Percentiles rank a stretch among this genome's conserved stretches.
These are phyloP conservation scores for Labeo calbasu DNA, from an alignment of 2,797 vertebrate species.

Conservation along the genomic window DNA sequence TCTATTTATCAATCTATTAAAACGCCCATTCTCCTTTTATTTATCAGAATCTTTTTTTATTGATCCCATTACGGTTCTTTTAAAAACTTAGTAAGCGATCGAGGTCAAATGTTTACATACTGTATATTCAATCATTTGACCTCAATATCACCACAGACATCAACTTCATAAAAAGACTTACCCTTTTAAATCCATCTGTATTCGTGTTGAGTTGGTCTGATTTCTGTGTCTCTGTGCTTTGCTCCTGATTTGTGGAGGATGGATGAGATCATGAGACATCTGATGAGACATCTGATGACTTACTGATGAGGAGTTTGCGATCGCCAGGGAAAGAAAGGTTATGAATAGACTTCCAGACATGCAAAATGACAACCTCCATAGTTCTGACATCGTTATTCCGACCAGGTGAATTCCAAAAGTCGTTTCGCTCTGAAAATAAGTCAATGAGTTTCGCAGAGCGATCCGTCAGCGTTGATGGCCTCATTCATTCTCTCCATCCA, in stretches of 20 bases:
- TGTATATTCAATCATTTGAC: neutral
- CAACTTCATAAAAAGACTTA: slow-evolving; percentile 11
- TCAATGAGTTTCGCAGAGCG: neutral
- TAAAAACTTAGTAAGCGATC: no score
- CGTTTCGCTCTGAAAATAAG: neutral
- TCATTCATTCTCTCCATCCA: slow-evolving; percentile 15
- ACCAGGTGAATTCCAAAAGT: neutral
- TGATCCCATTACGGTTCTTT: neutral
- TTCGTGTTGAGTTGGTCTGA: neutral
- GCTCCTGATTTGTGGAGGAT: neutral
- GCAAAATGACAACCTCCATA: slow-evolving; percentile 11
- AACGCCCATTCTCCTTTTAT: no score
- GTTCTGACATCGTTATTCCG: slow-evolving; percentile 32
- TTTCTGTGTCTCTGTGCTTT: slow-evolving; percentile 24
- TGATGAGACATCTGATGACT: neutral
- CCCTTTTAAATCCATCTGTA: slow-evolving; percentile 37
- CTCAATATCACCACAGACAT: neutral
- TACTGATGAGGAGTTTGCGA: neutral
- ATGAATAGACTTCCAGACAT: slow-evolving; percentile 28
- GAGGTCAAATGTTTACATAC: neutral
- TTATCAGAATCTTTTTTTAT: neutral
- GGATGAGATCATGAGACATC: neutral
- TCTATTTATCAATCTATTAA: neutral
- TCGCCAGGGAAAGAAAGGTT: slow-evolving; percentile 8
- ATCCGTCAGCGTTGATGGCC: neutral